phyloP scores from a whole-genome alignment of 2,888 invertebrate species.

The Drosophila mayaguana region DNA sequence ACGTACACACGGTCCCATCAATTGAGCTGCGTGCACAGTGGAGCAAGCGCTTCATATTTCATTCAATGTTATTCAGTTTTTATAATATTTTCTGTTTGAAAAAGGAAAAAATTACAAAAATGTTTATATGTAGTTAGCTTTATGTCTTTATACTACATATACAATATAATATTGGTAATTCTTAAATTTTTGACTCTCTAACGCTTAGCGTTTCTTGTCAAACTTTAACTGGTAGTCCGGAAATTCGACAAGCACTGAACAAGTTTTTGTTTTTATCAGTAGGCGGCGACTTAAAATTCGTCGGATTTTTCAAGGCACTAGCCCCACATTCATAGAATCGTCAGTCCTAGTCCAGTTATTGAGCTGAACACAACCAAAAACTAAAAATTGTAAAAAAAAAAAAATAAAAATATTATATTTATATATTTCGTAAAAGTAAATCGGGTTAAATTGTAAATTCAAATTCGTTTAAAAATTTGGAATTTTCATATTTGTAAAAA shows the following conservation, averaged over 20 bases:
- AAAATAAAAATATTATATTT: not conserved
- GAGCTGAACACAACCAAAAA: conserved; percentile 6
- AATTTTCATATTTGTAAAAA: not conserved
- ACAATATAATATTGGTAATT: not conserved
- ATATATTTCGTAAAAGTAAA: conserved; percentile 12
- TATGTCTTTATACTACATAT: not conserved
- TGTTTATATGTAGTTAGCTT: not conserved
- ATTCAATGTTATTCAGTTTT: not conserved
- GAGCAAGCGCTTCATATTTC: not conserved
- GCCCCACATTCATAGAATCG: not conserved
- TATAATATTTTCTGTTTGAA: too few relatives aligned
- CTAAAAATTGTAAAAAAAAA: not conserved
- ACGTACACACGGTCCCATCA: conserved; percentile 1
- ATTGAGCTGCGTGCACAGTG: conserved; percentile 18
- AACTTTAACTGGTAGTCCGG: not conserved
- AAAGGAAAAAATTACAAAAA: not conserved
- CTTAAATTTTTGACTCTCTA: not conserved
- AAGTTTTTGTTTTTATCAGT: not conserved
- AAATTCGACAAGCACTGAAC: not conserved
- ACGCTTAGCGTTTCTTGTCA: not conserved
- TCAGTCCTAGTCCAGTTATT: not conserved
- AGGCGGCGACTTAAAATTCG: not conserved
- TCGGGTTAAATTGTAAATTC: not conserved
- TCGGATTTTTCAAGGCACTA: not conserved
- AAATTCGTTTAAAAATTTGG: not conserved